phyloP scores from a whole-genome alignment of 2,797 vertebrate species.

The Amphiprion clarkii region DNA sequence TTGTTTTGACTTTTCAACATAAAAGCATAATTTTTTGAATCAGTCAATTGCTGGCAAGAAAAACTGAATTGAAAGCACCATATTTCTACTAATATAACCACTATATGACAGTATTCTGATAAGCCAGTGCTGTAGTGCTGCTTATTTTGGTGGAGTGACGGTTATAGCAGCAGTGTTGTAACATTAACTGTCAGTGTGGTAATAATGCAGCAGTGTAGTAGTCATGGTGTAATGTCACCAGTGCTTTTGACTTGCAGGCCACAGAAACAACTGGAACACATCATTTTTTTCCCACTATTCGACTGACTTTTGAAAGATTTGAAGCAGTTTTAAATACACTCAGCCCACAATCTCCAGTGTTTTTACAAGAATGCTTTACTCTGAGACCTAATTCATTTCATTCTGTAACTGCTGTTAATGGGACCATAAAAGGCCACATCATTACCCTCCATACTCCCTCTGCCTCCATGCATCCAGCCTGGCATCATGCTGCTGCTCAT shows the following conservation, averaged over 20 bases:
- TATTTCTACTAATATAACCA: not conserved
- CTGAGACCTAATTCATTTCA: slow-evolving; percentile 7
- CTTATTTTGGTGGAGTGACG: not conserved
- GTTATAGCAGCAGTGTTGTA: not conserved
- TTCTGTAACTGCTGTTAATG: slow-evolving; percentile 1
- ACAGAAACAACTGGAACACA: no score
- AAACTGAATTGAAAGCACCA: not conserved
- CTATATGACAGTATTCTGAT: not conserved
- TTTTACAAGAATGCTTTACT: slow-evolving; percentile 4
- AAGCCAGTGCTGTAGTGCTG: not conserved
- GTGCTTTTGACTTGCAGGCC: no score
- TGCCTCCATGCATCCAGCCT: slow-evolving; percentile 18
- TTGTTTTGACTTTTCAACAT: not conserved
- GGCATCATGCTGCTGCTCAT: slow-evolving; percentile 5
- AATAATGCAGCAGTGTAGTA: not conserved
- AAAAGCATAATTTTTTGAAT: not conserved
- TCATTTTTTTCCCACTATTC: no score
- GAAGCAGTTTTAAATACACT: not conserved
- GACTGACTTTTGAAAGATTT: not conserved
- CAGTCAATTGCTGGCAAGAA: not conserved
- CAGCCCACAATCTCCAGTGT: not conserved
- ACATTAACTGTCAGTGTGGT: not conserved
- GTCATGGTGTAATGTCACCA: not conserved
- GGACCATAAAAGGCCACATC: not conserved
- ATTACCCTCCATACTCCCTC: slow-evolving; percentile 14